Conservation (phyloP, 2,888 invertebrate species). For the Acleris cristana region DNA sequence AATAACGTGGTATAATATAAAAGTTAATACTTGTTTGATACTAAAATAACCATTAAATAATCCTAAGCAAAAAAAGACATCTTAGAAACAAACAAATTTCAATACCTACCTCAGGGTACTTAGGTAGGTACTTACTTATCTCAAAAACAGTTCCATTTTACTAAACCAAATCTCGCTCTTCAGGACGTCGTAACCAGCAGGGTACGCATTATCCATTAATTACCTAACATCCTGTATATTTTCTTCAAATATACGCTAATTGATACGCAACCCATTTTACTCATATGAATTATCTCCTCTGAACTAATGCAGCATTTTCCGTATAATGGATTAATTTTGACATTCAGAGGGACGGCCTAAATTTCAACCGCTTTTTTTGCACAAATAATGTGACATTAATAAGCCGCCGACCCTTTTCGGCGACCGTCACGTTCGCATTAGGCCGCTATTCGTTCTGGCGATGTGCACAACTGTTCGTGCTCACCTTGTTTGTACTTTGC, state of each 20-base stretch:
- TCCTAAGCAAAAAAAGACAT: too few species aligned
- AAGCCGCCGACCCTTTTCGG: constrained; percentile 64
- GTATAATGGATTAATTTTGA: constrained; percentile 64
- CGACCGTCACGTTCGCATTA: constrained; percentile 59
- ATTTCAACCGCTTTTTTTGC: constrained; percentile 59
- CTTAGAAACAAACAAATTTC: too few species aligned
- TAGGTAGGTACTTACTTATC: too few species aligned
- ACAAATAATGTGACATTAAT: constrained; percentile 73
- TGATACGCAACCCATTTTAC: constrained; percentile 30
- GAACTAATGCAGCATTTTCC: constrained; percentile 52
- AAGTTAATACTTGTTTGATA: too few species aligned
- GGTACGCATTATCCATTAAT: too few species aligned
- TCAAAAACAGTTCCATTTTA: too few species aligned
- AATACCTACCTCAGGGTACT: too few species aligned
- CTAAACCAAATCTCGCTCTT: too few species aligned
- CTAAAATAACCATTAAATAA: too few species aligned
- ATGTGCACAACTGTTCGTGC: constrained; percentile 27
- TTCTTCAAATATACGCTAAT: constrained; percentile 18
- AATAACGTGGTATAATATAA: too few species aligned
- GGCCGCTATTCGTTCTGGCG: constrained; percentile 53
- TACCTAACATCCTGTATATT: too few species aligned
- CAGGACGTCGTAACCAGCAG: too few species aligned
- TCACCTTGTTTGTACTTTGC: constrained; percentile 26
- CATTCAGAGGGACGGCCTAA: constrained; percentile 67
- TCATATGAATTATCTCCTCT: constrained; percentile 37